Percentiles rank a stretch among this genome's conserved stretches.
Evolutionary conservation across 2,113 vertebrate species (phyloP).

Genomic region (Malurus elegans): DNA sequence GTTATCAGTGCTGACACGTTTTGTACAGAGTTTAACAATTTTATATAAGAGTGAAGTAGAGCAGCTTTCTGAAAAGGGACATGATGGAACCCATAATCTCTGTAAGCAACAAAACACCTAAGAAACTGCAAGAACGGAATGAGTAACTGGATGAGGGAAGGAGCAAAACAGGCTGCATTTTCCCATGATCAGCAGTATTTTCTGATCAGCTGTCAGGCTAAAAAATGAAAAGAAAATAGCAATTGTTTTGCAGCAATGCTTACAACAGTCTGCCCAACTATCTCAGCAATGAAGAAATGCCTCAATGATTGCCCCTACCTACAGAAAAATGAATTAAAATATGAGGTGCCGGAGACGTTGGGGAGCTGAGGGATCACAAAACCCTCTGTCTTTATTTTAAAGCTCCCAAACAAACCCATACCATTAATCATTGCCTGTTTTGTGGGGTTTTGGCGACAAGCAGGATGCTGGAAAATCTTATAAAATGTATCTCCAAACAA

Average conservation of each 20-base stretch:
- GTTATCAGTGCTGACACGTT: neutral
- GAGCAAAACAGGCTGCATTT: neutral
- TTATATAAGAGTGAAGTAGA: neutral
- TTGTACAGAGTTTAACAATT: neutral
- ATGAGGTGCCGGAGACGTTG: neutral
- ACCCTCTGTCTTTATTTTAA: neutral
- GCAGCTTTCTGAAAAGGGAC: neutral
- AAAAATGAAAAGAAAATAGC: neutral
- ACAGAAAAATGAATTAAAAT: neutral
- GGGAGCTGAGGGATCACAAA: neutral
- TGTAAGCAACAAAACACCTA: neutral
- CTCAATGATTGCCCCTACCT: neutral
- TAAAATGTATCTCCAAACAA: neutral
- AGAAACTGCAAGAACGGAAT: neutral
- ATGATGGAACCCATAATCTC: neutral
- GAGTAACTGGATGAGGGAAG: neutral
- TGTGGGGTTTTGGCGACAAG: neutral
- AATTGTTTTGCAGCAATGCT: neutral
- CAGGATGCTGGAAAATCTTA: neutral
- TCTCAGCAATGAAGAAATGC: neutral
- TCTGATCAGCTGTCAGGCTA: neutral
- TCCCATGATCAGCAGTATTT: neutral
- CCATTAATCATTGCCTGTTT: neutral
- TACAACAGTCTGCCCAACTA: neutral
- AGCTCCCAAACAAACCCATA: neutral